Evolutionary conservation across 2,888 invertebrate species (phyloP), one percentile per base, ranked within the genome.

Genomic region (Caradrina kadenii): DNA sequence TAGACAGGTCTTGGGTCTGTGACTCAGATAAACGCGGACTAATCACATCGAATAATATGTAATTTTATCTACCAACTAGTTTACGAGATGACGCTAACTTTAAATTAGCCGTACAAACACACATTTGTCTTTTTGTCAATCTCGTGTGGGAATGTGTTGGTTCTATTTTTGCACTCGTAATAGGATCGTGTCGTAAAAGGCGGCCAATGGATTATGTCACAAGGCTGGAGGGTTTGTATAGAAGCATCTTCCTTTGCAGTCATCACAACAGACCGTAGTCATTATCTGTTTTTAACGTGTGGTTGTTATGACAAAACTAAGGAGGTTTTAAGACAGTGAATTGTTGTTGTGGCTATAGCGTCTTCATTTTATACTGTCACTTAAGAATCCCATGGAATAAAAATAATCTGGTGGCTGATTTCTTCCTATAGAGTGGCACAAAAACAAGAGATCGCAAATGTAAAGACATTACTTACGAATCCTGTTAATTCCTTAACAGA

Each of bases 1-100:
- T 72, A 90, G 87, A 90, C 91, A 53, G 76, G 91, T 88, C 85
- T 86, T 70, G 66, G 22, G 22, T 6, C 54, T 66, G 67, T 87
- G 88, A 88, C 74, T 86, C 86, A 87, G 83, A 78, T 72, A 69
- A 76, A 64, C 66, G 56, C 48, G 31, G 71, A 45, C 78, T 74
- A 80, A 82, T 83, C 79, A 82, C 61, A 63, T 69, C 59, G 64
- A 76, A 80, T 81, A 83, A 80, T 82, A 78, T 75, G 76, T 81
- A 79, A 84, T 81, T 75, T 73, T 76, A 84, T 79, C 82, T 50
- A 66, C 67, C 59, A 79, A 71, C 79, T 69, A 65, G 69, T 81
- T 82, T 74, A 78, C 54, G 45, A 65, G 67, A 72, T 66, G 69
- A 81, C 65, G 69, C 49, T 76, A 55, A 73, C 26, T 66, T 67